These are phyloP conservation scores for Tupiocoris notatus DNA, from an alignment of 2,888 invertebrate genomes.

Conservation along the genomic window DNA sequence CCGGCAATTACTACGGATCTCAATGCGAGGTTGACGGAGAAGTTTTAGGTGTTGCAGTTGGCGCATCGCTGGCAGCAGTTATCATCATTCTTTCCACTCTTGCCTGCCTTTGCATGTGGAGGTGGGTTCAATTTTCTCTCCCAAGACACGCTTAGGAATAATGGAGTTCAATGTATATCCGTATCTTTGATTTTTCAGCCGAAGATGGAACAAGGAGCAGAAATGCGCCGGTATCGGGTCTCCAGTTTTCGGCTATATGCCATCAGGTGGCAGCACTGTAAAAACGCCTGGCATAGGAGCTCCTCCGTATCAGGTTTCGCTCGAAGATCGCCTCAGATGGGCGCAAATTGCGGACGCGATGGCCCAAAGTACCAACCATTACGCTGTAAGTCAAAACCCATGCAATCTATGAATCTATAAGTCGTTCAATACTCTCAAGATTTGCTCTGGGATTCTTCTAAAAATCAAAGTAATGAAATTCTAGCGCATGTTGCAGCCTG, in stretches of 20 bases:
- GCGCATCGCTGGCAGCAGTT: slow-evolving; percentile 83
- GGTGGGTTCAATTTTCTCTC: slow-evolving; percentile 56
- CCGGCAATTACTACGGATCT: slow-evolving; percentile 83
- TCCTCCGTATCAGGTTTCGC: slow-evolving; percentile 73
- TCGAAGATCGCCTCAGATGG: slow-evolving; percentile 82
- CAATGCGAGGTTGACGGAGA: slow-evolving; percentile 90
- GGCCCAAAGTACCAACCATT: slow-evolving; percentile 75
- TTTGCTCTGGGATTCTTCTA: no score
- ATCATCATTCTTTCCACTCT: slow-evolving; percentile 84
- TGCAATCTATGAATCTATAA: no score
- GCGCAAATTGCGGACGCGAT: slow-evolving; percentile 87
- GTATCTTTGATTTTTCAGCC: slow-evolving; percentile 62
- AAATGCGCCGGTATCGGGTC: slow-evolving; percentile 69
- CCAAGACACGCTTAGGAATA: not conserved
- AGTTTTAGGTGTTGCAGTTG: slow-evolving; percentile 85
- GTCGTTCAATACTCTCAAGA: no score
- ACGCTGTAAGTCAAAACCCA: slow-evolving; percentile 65
- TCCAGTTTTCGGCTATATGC: slow-evolving; percentile 85
- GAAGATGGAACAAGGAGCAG: slow-evolving; percentile 86
- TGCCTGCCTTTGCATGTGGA: slow-evolving; percentile 87
- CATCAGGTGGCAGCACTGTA: slow-evolving; percentile 65
- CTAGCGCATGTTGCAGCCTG: slow-evolving; percentile 59
- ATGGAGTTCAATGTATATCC: not conserved
- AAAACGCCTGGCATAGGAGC: slow-evolving; percentile 72
- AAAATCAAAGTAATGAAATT: slow-evolving; percentile 33